Base-by-base conservation (phyloP, 2,888 invertebrate species). In the Nemotelus pantherinus region DNA sequence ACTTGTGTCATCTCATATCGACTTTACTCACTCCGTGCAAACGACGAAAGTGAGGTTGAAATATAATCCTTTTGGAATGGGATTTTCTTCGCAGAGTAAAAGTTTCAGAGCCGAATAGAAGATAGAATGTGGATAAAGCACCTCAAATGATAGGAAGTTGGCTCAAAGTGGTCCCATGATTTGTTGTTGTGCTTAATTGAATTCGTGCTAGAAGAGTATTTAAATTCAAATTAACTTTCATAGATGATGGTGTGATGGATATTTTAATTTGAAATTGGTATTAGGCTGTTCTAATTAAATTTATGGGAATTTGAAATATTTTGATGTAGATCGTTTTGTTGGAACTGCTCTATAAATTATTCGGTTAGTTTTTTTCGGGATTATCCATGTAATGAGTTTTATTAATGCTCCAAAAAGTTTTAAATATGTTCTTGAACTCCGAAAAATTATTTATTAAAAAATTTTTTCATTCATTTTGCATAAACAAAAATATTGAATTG, bases 51-150 rank as follows among this genome's bases (percentile, higher is more conserved):
- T 25, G 25, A 25, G 63, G 6, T 63, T 39, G 39, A 63, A 63
- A 63, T 43, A 63, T 7, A 63, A 63, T 63, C 63, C 63, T 63
- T 63, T 63, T 63, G 41, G 43, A 63, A n/a, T 41, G 63, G 25
- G 25, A 43, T 63, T 43, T 7, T 39, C 39, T 39, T 41, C 63
- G 9, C 4, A 7, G 9, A 9, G 43, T 4, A 43, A 1, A 58
- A n/a, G 9, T 39, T 63, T 41, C 41, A 63, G 6, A 10, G 53
- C 10, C 39, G 43, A 63, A 43, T 63, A 43, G 3, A 43, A 63
- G 63, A 63, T 63, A 63, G 2, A 3, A 63, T 43, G 7, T 63
- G 1, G 43, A 43, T 4, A 63, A 63, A 39, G 63, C 43, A 25
- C 63, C 63, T 7, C 9, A 9, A 25, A 10, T 63, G 39, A 43